Evolutionary conservation across 1,140 invertebrate genomes (phyloP), one percentile per base, ranked within the genome.

Genomic region (Pseudomyrmex concolor): DNA sequence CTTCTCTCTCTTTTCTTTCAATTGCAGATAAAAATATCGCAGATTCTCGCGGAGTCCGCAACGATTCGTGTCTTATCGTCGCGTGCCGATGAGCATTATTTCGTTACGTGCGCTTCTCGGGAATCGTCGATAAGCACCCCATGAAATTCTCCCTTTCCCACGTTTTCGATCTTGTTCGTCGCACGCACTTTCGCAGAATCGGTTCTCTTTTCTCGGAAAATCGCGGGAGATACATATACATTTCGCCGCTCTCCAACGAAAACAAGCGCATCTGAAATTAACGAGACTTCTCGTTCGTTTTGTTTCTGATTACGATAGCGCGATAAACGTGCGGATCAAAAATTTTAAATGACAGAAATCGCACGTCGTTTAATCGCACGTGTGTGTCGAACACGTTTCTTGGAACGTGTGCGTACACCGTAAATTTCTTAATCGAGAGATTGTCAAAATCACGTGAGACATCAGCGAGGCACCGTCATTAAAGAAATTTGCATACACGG

Each of bases 1-100:
- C n/a, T 12, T 77, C n/a, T 78, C 51, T 48, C 45, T 78, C 17
- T 45, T 5, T 54, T 54, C 48, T 19, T 15, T 0, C 34, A 2
- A 7, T 7, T 15, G 60, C 43, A 63, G 55, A 68, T 57, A 22
- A 78, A 78, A 54, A 50, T 68, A 55, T 78, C 66, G 19, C 51
- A 25, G 55, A 78, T 57, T 7, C 57, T 78, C 64, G 63, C 55
- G 19, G 43, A 45, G 25, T 17, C 45, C 48, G 48, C 51, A 66
- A 66, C 48, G 45, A 66, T 63, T 77, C 62, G 74, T 78, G 74
- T 43, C 63, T 78, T 78, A 68, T 77, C 74, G 74, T 77, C 62
- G 62, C 74, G 74, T 77, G 74, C 62, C 25, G 62, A 68, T 17
- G 51, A 34, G 51, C 76, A 57, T 78, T 68, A 78, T 78, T 78